Evolutionary conservation across 1,140 invertebrate species (phyloP).

Genomic region (Aphidius gifuensis): DNA sequence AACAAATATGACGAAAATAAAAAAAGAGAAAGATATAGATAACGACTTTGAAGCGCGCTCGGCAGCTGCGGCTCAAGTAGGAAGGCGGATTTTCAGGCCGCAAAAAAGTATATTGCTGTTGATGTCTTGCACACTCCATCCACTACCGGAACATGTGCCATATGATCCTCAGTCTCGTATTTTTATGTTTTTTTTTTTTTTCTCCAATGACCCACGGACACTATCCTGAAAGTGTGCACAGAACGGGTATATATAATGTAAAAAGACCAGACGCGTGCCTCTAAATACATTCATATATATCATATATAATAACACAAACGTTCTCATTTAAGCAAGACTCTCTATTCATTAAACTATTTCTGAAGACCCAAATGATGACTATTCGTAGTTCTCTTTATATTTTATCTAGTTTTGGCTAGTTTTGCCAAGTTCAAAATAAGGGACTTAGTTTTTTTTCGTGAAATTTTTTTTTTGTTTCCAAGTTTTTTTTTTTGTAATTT

Average conservation of each 20-base stretch:
- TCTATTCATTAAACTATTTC: no score
- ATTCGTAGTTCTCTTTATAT: no score
- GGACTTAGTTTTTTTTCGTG: no score
- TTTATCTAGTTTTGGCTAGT: no score
- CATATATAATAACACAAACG: not conserved
- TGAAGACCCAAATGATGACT: no score
- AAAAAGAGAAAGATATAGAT: constrained; percentile 23
- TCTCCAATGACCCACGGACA: not conserved
- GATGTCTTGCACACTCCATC: constrained; percentile 9
- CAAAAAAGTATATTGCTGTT: no score
- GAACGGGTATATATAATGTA: not conserved
- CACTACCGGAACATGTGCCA: not conserved
- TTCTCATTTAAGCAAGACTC: no score
- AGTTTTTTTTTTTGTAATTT: no score
- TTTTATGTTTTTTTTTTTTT: constrained; percentile 16
- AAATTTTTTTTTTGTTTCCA: no score
- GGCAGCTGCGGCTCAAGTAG: constrained; percentile 26
- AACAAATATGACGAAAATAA: not conserved
- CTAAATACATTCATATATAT: not conserved
- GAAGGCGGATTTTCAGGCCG: constrained; percentile 11
- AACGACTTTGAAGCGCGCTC: constrained; percentile 29
- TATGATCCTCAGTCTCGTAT: no score
- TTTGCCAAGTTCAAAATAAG: no score
- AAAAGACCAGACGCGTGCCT: not conserved
- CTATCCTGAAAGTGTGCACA: not conserved